Evolutionary conservation across 2,888 invertebrate species (phyloP), one percentile per base, ranked within the genome.

Genomic region (Drosophila meridionalis): DNA sequence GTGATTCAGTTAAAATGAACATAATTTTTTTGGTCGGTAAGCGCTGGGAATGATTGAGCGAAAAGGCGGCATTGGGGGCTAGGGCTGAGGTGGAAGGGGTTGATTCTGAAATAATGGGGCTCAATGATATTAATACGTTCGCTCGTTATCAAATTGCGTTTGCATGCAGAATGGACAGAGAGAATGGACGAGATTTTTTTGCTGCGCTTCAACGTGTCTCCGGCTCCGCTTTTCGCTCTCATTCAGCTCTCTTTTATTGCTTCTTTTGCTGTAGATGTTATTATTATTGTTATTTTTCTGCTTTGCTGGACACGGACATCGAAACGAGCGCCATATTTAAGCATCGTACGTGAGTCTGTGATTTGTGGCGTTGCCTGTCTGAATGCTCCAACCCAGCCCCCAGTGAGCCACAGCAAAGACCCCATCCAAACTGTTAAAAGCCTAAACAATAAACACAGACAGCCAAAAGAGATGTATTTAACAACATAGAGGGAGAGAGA

Each of bases 81-180:
- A n/a, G 55, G 58, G 43, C 3, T 28, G 52, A 14, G 28, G 6
- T 4, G 32, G 7, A 30, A 30, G 28, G 68, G 53, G 62, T 0
- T 48, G 74, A 9, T 55, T 42, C 50, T 70, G 76, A 82, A 83
- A 80, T 87, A 87, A 89, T 88, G 90, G 87, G 70, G 79, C 77
- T 79, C 90, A 89, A 90, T 89, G 84, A 91, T 91, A 91, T 91
- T 91, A 90, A 91, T 91, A 90, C 81, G 91, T 91, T 91, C 91
- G 89, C 91, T 91, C 91, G 91, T 91, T 91, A 91, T 91, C 91
- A 91, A 91, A 91, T 91, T 85, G 90, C 87, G 82, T 82, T 89
- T 80, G 79, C 90, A 89, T 90, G 82, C 82, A 74, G 87, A 90
- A 91, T 89, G 90, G 90, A 90, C 90, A 84, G 67, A 84, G 65